These are phyloP conservation scores for Salminus brasiliensis DNA, from an alignment of 2,113 vertebrate species.

Conservation along the genomic window DNA sequence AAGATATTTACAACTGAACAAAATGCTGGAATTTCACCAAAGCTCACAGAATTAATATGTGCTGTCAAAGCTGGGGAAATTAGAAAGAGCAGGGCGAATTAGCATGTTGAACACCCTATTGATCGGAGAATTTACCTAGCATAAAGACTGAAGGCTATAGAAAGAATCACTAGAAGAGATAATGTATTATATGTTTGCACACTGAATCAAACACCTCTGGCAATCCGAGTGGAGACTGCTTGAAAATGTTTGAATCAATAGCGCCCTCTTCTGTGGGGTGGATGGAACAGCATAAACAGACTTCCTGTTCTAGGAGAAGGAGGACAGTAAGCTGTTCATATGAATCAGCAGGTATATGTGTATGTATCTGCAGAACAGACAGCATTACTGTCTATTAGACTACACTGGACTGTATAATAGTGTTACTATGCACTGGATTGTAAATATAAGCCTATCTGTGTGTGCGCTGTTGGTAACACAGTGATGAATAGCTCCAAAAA, in stretches of 20 bases:
- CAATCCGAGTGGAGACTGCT: background rate
- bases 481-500: background rate
- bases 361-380: too few species aligned
- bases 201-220: background rate
- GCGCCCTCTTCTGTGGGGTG: constrained; percentile 40
- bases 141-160: background rate
- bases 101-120: constrained; percentile 6
- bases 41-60: constrained; percentile 1
- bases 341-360: too few species aligned
- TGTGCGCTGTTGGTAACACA: too few species aligned
- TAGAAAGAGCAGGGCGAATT: constrained; percentile 9
- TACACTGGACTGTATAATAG: too few species aligned
- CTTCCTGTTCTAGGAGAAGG: background rate
- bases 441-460: too few species aligned
- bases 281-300: background rate
- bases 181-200: constrained; percentile 1
- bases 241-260: constrained; percentile 37
- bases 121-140: constrained; percentile 21
- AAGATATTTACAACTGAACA: too few species aligned
- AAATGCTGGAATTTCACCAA: background rate
- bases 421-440: too few species aligned
- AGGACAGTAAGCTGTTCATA: background rate
- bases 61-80: background rate
- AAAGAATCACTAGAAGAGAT: constrained; percentile 7
- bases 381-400: too few species aligned